Base-by-base conservation (phyloP, 2,113 vertebrate species). In the Actenoides hombroni region DNA sequence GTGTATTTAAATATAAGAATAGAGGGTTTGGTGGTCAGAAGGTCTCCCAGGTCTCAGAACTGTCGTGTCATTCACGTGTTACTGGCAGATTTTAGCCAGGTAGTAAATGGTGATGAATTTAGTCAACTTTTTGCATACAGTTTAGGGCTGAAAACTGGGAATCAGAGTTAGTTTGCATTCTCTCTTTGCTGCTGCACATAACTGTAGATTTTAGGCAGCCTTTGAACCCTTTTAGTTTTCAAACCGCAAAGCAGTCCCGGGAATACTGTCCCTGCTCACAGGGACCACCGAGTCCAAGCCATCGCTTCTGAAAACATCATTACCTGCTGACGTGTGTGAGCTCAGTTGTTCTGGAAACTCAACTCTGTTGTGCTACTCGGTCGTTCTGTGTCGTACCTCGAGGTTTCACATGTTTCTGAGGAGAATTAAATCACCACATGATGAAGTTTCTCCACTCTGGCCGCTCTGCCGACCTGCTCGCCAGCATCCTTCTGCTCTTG, bases 321-420 rank as follows among this genome's bases (percentile, higher is more conserved):
- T 29, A 1, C 24, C 4, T 46, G 60, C 42, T 1, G 10, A 37
- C 37, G 37, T 37, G 37, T 37, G 37, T 37, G 37, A 37, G 37
- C 37, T 37, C 37, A 37, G 40, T 3, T 39, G 16, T 69, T 49
- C 35, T 70, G 48, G 42, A 33, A 42, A 1, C 31, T 35, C 15
- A 57, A 18, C 65, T 82, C 35, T 3, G 7, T 26, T 24, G 14
- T 53, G 51, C 49, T 31, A 2, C 44, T 10, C 33, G 1, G n/a
- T 9, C 5, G 6, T 12, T 31, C 46, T 49, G 40, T 44, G 48
- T 20, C 39, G 17, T 13, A 26, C 24, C 48, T 39, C 0, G 0
- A 18, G 35, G 49, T 19, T 57, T 51, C 63, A 35, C 60, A 0
- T 48, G 37, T 44, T 44, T 63, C 60, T 63, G 85, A 29, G n/a